Percentiles rank a stretch among this genome's conserved stretches.
phyloP scores from a whole-genome alignment of 2,888 invertebrate genomes.

The Patella depressa region DNA sequence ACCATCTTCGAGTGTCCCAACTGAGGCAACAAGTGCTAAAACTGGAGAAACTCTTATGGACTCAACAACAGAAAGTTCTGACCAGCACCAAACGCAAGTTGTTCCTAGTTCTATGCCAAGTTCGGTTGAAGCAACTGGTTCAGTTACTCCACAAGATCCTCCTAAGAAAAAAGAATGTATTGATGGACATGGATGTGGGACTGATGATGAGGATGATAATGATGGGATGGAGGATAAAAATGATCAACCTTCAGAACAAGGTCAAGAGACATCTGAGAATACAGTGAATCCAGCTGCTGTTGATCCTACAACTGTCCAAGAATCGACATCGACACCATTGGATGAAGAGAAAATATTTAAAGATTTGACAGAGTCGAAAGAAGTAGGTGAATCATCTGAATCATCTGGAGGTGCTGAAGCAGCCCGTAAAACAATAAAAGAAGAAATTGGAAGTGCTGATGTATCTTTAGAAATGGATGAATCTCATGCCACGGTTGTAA shows the following conservation, averaged over 20 bases:
- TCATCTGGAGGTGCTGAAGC: not conserved
- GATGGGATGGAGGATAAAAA: not conserved
- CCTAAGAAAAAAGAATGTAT: conserved; percentile 34
- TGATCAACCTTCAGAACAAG: conserved; percentile 20
- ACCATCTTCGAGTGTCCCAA: no score
- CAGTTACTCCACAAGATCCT: conserved; percentile 29
- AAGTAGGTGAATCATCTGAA: not conserved
- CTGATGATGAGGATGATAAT: conserved; percentile 40
- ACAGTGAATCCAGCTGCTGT: conserved; percentile 17
- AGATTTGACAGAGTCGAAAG: not conserved
- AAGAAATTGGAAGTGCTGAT: conserved; percentile 36
- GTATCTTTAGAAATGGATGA: conserved; percentile 8
- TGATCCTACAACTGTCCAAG: not conserved
- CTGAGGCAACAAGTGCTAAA: no score
- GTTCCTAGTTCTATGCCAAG: no score
- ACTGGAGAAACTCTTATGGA: no score
- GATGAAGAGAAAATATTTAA: not conserved
- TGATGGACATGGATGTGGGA: conserved; percentile 48
- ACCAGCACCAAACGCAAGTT: no score
- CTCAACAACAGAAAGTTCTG: no score
- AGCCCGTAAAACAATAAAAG: not conserved
- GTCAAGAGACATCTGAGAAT: conserved; percentile 14
- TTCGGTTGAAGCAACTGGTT: not conserved
- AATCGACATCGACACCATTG: not conserved
- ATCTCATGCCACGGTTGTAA: not conserved